These are phyloP conservation scores for Brachionus paranguensis DNA, from an alignment of 1,140 invertebrate genomes.

Conservation along the genomic window DNA sequence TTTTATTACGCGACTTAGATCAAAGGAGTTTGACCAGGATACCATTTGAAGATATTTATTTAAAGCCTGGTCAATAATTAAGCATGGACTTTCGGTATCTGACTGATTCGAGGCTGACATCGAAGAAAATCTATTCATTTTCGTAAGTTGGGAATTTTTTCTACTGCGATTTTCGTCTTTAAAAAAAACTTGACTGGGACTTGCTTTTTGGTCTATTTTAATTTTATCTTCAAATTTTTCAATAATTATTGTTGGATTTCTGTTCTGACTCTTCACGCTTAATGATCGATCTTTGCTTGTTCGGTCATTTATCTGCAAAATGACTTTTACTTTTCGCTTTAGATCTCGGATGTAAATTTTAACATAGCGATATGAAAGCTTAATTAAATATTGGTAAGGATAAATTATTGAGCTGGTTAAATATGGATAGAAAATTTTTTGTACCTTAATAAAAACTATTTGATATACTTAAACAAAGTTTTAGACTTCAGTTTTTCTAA, in stretches of 20 bases:
- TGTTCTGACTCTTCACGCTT: background rate
- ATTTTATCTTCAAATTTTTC: conserved; percentile 9
- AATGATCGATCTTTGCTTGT: background rate
- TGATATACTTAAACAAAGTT: too few species aligned
- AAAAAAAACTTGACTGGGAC: conserved; percentile 14
- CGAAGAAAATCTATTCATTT: background rate
- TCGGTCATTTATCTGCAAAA: conserved; percentile 4
- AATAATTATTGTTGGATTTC: conserved; percentile 1
- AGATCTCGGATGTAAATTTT: conserved; percentile 30
- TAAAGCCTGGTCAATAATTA: background rate
- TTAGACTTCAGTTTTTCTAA: too few species aligned
- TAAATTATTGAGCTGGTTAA: too few species aligned
- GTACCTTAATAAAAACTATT: too few species aligned
- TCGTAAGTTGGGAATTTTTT: background rate
- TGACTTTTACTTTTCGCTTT: conserved; percentile 1
- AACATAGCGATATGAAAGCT: conserved; percentile 27
- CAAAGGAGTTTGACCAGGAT: background rate
- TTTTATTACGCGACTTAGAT: background rate
- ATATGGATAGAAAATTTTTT: too few species aligned
- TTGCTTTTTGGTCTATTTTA: background rate
- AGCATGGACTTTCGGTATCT: background rate
- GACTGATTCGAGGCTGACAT: background rate
- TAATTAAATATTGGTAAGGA: background rate
- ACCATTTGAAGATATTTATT: background rate
- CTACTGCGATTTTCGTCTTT: background rate